These are phyloP conservation scores for Hylaeus volcanicus DNA, from an alignment of 1,140 invertebrate genomes.

Conservation along the genomic window DNA sequence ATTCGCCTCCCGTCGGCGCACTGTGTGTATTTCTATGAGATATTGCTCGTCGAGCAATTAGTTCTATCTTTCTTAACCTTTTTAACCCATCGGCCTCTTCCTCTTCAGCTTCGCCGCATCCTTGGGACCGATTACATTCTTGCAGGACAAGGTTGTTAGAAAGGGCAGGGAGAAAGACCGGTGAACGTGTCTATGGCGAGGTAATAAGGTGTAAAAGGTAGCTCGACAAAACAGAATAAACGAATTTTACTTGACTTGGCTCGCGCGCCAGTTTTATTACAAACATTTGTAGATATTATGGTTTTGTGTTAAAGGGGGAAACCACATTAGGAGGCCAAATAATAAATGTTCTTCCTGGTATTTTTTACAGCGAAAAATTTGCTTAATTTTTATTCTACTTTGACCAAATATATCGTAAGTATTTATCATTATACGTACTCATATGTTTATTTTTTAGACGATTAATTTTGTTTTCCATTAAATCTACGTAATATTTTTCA, in stretches of 20 bases:
- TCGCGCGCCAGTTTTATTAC: background rate
- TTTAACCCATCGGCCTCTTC: constrained; percentile 29
- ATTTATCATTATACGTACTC: too few relatives aligned
- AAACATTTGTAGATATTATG: background rate
- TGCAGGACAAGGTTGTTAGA: constrained; percentile 50
- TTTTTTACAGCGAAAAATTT: too few relatives aligned
- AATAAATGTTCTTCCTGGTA: too few relatives aligned
- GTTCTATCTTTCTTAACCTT: constrained; percentile 48
- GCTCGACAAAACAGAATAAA: constrained; percentile 18
- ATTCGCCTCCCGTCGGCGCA: background rate
- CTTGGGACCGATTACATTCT: constrained; percentile 48
- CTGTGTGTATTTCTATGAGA: constrained; percentile 9
- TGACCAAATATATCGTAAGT: too few relatives aligned
- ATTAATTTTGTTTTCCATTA: too few relatives aligned
- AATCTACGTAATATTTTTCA: too few relatives aligned
- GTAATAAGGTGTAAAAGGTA: constrained; percentile 43
- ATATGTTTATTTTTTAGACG: too few relatives aligned
- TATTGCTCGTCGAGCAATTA: constrained; percentile 33
- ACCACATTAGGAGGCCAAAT: too few relatives aligned
- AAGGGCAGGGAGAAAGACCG: constrained; percentile 39
- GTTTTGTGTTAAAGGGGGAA: too few relatives aligned
- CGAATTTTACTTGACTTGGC: background rate
- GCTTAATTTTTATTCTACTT: too few relatives aligned
- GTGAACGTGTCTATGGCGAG: constrained; percentile 38
- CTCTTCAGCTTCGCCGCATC: constrained; percentile 25